These are phyloP conservation scores for Acromyrmex heyeri DNA, from an alignment of 1,140 invertebrate genomes.

Conservation along the genomic window DNA sequence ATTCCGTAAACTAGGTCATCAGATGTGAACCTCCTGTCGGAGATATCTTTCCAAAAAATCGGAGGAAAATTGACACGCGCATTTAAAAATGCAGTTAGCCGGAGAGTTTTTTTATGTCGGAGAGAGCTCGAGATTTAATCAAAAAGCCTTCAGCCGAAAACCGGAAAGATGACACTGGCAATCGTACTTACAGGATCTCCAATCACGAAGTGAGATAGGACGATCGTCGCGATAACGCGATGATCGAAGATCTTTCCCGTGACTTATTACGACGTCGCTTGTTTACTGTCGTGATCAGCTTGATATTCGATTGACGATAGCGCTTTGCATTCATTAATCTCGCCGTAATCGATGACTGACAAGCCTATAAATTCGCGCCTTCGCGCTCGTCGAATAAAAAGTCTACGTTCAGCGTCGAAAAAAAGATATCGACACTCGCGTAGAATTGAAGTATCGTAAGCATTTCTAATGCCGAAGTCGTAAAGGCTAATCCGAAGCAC, in stretches of 20 bases:
- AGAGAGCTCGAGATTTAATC: too few relatives aligned
- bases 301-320: not conserved
- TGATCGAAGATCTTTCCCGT: not conserved
- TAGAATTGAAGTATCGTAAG: not conserved
- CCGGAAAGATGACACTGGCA: too few relatives aligned
- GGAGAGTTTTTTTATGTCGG: too few relatives aligned
- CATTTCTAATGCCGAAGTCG: conserved; percentile 22
- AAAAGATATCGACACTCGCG: not conserved
- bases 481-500: conserved; percentile 38
- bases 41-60: too few relatives aligned
- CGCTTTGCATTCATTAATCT: conserved; percentile 3
- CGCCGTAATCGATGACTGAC: not conserved
- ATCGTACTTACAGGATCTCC: too few relatives aligned
- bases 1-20: too few relatives aligned
- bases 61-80: too few relatives aligned
- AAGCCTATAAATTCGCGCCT: conserved; percentile 18
- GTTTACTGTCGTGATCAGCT: not conserved
- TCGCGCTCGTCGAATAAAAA: not conserved
- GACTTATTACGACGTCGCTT: not conserved
- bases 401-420: not conserved
- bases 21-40: too few relatives aligned
- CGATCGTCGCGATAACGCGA: too few relatives aligned
- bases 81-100: too few relatives aligned
- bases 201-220: too few relatives aligned
- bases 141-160: too few relatives aligned